Evolutionary conservation across 2,888 invertebrate genomes (phyloP).

Genomic region (Platycheirus albimanus): DNA sequence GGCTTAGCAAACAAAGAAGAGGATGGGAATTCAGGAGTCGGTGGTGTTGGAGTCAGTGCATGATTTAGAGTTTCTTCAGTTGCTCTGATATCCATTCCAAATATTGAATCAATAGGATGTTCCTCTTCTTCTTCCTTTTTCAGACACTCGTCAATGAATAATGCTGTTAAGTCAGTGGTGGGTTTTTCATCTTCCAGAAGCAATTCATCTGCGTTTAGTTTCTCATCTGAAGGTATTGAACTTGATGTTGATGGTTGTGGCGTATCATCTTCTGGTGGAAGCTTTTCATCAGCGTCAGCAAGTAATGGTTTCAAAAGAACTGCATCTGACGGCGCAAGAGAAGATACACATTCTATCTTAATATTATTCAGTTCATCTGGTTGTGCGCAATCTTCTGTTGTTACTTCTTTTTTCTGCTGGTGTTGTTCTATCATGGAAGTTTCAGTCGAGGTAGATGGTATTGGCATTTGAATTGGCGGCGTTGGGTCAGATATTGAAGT

Average conservation of each 20-base stretch:
- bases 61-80: constrained; percentile 23
- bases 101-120: constrained; percentile 64
- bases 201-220: not conserved
- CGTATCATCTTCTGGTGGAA: constrained; percentile 57
- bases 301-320: constrained; percentile 44
- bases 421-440: constrained; percentile 30
- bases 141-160: constrained; percentile 63
- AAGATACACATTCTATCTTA: constrained; percentile 40
- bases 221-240: not conserved
- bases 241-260: constrained; percentile 53
- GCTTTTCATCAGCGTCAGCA: constrained; percentile 53
- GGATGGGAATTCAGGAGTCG: constrained; percentile 52
- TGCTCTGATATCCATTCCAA: constrained; percentile 53
- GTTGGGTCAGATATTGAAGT: not conserved
- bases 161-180: constrained; percentile 54
- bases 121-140: constrained; percentile 65
- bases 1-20: constrained; percentile 77
- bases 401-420: constrained; percentile 27
- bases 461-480: constrained; percentile 70
- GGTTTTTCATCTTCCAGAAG: constrained; percentile 35
- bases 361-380: constrained; percentile 34
- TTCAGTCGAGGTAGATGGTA: constrained; percentile 65
- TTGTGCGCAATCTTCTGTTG: constrained; percentile 20
- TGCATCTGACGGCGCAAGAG: constrained; percentile 14
- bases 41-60: constrained; percentile 34